Conservation (phyloP, 2,797 vertebrate species). For the Smutsia gigantea region DNA sequence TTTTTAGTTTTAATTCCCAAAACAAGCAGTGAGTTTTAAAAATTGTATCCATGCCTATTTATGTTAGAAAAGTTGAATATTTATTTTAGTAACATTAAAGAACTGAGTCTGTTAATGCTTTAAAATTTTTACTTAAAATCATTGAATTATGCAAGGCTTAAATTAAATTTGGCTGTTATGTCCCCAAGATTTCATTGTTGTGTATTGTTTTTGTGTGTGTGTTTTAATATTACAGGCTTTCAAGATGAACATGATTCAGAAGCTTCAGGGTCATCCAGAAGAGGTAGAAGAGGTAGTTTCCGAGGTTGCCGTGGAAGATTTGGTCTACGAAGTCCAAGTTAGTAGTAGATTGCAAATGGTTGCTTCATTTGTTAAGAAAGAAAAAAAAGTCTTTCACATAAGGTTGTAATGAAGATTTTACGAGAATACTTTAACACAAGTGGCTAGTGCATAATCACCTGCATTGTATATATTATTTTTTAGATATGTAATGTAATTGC, state of each 20-base stretch:
- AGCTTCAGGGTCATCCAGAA: constrained; percentile 47
- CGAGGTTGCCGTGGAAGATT: constrained; percentile 70
- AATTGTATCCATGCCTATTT: background rate
- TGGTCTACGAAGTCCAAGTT: constrained; percentile 69
- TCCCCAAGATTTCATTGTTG: constrained; percentile 31
- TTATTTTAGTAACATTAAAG: background rate
- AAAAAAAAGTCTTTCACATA: background rate
- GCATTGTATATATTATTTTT: background rate
- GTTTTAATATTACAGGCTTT: constrained; percentile 74
- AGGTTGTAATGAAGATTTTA: background rate
- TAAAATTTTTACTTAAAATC: constrained; percentile 25
- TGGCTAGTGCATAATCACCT: background rate
- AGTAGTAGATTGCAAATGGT: constrained; percentile 58
- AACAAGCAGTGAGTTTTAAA: background rate
- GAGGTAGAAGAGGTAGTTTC: constrained; percentile 76
- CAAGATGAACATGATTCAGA: constrained; percentile 58
- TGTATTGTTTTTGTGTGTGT: constrained; percentile 31
- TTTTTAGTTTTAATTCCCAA: constrained; percentile 36
- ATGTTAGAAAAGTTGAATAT: constrained; percentile 6
- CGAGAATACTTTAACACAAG: background rate
- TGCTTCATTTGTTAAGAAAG: constrained; percentile 29
- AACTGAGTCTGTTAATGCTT: background rate
- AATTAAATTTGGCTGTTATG: background rate
- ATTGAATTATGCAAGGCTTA: background rate
- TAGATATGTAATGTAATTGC: background rate